Base-by-base conservation (phyloP, 2,113 vertebrate genomes). In the Myodes glareolus region DNA sequence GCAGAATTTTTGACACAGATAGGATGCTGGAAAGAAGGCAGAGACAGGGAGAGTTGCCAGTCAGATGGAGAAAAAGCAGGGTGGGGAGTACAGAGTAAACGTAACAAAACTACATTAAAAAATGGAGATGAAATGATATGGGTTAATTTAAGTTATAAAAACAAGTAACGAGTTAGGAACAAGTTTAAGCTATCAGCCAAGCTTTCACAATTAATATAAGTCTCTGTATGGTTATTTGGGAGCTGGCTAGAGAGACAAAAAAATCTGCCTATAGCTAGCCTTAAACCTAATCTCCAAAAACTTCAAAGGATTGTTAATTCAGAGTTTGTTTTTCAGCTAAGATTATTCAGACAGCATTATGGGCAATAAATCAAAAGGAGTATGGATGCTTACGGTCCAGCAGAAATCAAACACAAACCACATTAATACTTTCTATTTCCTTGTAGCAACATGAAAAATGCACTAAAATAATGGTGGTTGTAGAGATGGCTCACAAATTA, bases 271-370 rank as follows among this genome's bases (percentile, higher is more conserved):
- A 72, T 72, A 72, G 14, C 27, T n/a, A 92, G 81, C 33, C 27
- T 92, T 65, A 76, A 70, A 93, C 47, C 85, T 92, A 91, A 73
- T 68, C 55, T 67, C 72, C 82, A 65, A 91, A 52, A n/a, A 88
- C 67, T 70, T 76, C 10, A 39, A 87, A 91, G 47, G 68, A 68
- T 63, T 91, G 73, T 94, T 78, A 85, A 65, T 33, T 68, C 65
- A 76, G 33, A 55, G 50, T 84, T 82, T 94, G 42, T 58, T 97
- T 96, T 87, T 85, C 29, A 81, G 82, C 61, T 80, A 97, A 87
- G 91, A 80, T 76, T 39, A 92, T 27, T 90, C 72, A 90, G 50
- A 87, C 33, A 93, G 70, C 72, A 80, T 45, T 70, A n/a, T 55
- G 55, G 67, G 80, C 25, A 33, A 45, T 29, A 9, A 92, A 92